Evolutionary conservation across 2,113 vertebrate genomes (phyloP).

Genomic region (Bambusicola thoracicus): DNA sequence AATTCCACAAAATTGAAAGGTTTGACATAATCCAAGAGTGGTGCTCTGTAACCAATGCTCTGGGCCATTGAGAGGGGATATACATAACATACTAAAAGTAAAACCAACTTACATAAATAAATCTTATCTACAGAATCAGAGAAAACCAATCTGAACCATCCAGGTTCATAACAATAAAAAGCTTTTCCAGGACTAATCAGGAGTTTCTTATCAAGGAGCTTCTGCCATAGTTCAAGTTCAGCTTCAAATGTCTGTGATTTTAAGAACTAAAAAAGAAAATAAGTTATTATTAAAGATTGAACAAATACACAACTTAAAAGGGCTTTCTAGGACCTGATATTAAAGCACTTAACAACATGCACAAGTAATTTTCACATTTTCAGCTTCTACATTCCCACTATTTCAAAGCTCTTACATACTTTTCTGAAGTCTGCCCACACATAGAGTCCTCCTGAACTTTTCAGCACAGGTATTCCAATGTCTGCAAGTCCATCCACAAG

Average conservation of each 20-base stretch:
- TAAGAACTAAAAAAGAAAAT: conserved; percentile 28
- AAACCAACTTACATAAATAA: conserved; percentile 28
- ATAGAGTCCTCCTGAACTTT: conserved; percentile 46
- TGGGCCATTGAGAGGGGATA: background rate
- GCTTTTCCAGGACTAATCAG: conserved; percentile 46
- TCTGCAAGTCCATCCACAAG: conserved; percentile 33
- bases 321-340: background rate
- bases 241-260: conserved; percentile 55
- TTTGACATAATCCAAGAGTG: background rate
- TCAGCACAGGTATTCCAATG: conserved; percentile 37
- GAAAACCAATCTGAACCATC: conserved; percentile 60
- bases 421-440: conserved; percentile 70
- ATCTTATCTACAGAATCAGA: conserved; percentile 16
- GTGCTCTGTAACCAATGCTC: background rate
- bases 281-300: background rate
- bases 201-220: conserved; percentile 43
- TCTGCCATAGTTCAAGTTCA: conserved; percentile 54
- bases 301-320: background rate
- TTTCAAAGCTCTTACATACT: background rate
- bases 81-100: background rate
- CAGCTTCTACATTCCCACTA: background rate
- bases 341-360: background rate
- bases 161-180: conserved; percentile 53
- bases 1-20: background rate
- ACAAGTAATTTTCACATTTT: background rate